These are phyloP conservation scores for Dicaeum eximium DNA, from an alignment of 2,113 vertebrate genomes.

Conservation along the genomic window DNA sequence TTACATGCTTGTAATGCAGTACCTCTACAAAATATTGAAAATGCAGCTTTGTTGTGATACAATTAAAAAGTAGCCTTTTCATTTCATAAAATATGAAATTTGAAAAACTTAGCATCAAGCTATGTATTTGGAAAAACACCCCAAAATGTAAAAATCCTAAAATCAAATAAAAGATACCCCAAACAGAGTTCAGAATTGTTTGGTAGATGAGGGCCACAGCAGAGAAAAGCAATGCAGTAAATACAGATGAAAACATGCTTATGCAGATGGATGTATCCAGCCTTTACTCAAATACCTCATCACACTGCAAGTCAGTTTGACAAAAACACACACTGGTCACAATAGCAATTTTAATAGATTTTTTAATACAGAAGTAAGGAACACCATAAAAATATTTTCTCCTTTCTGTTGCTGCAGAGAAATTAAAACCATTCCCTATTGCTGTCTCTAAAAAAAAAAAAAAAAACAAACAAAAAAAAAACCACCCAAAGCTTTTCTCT, in stretches of 20 bases:
- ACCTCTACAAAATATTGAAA: neutral
- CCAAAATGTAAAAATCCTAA: neutral
- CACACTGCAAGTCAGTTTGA: neutral
- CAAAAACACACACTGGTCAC: neutral
- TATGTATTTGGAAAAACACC: neutral
- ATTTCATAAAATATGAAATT: neutral
- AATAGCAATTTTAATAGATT: neutral
- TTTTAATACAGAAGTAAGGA: neutral
- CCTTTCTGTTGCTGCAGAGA: neutral
- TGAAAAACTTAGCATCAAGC: neutral
- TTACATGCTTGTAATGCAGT: neutral
- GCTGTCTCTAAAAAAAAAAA: neutral
- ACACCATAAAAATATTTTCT: neutral
- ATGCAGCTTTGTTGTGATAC: neutral
- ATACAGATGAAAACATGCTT: neutral
- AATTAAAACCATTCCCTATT: neutral
- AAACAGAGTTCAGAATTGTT: fast-evolving
- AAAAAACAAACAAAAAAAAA: neutral
- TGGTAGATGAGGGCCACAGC: neutral
- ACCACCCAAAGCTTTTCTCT: neutral
- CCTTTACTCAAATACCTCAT: neutral
- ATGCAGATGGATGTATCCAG: neutral
- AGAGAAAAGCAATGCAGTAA: neutral
- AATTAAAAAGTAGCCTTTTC: neutral
- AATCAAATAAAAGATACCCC: neutral